These are phyloP conservation scores for Propsilocerus akamusi DNA, from an alignment of 1,140 invertebrate genomes.

Conservation along the genomic window DNA sequence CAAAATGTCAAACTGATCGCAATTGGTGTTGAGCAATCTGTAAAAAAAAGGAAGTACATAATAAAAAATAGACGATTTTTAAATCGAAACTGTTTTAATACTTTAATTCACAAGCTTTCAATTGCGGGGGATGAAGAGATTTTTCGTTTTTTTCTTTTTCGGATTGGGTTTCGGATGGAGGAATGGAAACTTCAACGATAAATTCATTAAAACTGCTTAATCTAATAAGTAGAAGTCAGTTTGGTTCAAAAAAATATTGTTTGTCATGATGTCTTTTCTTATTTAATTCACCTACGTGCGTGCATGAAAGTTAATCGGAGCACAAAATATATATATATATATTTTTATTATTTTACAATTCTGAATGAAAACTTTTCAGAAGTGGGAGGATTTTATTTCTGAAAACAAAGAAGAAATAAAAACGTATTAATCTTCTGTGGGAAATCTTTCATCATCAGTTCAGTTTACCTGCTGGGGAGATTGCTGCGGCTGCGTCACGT, in stretches of 20 bases:
- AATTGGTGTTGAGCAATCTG: slow-evolving; percentile 13
- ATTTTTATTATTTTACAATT: too few species aligned
- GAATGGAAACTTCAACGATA: too few species aligned
- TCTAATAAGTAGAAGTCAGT: too few species aligned
- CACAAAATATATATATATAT: too few species aligned
- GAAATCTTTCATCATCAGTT: not conserved
- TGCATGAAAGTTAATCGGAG: too few species aligned
- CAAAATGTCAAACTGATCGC: slow-evolving; percentile 16
- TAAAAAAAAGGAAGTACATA: not conserved
- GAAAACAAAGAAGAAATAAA: not conserved
- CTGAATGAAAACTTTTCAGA: not conserved
- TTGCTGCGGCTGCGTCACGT: not conserved
- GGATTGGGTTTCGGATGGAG: too few species aligned
- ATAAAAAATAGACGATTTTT: not conserved
- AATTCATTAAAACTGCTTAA: too few species aligned
- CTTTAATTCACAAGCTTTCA: not conserved
- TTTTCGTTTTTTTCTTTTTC: too few species aligned
- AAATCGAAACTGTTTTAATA: not conserved
- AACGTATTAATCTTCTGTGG: not conserved
- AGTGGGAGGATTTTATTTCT: not conserved
- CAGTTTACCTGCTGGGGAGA: not conserved
- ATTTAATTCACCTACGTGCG: too few species aligned
- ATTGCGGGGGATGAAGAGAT: not conserved
- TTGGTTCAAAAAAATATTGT: too few species aligned
- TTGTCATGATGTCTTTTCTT: too few species aligned